A percentile compares a stretch with the other conserved stretches of the same genome.
phyloP scores from a whole-genome alignment of 1,140 invertebrate genomes.

The Orussus abietinus region DNA sequence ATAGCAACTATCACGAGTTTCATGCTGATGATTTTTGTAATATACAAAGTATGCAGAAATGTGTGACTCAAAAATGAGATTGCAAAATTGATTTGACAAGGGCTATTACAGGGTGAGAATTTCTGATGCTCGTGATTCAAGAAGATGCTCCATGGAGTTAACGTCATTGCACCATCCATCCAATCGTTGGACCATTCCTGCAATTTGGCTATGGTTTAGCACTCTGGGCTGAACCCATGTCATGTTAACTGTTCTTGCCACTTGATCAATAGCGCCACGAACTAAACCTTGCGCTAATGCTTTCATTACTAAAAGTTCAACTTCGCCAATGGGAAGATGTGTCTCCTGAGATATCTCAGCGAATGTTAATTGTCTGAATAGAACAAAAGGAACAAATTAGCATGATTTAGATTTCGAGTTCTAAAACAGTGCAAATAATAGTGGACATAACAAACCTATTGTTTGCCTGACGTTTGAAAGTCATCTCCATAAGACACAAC shows the following conservation, averaged over 20 bases:
- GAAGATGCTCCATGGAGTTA: constrained; percentile 72
- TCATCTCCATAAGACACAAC: constrained; percentile 95
- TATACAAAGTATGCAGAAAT: no score
- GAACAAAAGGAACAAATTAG: constrained; percentile 11
- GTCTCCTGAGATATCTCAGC: constrained; percentile 86
- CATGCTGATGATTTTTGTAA: no score
- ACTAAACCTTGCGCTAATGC: constrained; percentile 93
- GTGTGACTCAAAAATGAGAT: neutral
- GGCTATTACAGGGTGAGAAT: constrained; percentile 69
- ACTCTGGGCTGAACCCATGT: constrained; percentile 88
- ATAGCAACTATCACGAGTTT: no score
- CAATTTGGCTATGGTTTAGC: constrained; percentile 71
- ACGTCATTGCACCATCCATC: constrained; percentile 82
- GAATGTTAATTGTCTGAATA: constrained; percentile 78
- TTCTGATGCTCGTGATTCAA: constrained; percentile 79
- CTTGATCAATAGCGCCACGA: constrained; percentile 93
- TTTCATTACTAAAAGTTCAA: constrained; percentile 97
- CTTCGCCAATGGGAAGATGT: constrained; percentile 75
- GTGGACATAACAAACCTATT: constrained; percentile 49
- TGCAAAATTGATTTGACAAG: neutral
- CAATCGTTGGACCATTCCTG: constrained; percentile 72
- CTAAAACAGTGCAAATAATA: constrained; percentile 9
- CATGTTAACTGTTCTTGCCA: constrained; percentile 72
- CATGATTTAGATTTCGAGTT: constrained; percentile 6
- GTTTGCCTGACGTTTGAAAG: constrained; percentile 68